Evolutionary conservation across 2,888 invertebrate genomes (phyloP).

Genomic region (Plutella xylostella): DNA sequence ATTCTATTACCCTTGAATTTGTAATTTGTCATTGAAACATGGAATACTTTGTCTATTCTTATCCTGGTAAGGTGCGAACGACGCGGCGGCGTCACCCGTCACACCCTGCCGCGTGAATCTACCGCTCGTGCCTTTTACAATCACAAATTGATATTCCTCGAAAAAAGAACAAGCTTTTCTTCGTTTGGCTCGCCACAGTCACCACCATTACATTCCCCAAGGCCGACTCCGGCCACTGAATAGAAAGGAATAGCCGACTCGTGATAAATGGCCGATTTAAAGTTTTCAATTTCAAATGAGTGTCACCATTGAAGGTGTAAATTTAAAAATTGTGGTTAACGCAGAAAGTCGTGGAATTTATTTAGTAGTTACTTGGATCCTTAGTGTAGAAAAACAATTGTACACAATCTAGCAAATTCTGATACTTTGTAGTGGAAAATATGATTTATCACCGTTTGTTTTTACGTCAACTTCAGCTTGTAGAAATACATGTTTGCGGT

Average conservation of each 20-base stretch:
- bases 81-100: no score
- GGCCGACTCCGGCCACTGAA: slow-evolving; percentile 11
- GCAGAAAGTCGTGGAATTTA: slow-evolving; percentile 37
- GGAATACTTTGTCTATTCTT: no score
- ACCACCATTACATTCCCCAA: slow-evolving; percentile 10
- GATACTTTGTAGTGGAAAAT: slow-evolving; percentile 25
- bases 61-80: no score
- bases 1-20: no score
- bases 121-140: slow-evolving; percentile 6
- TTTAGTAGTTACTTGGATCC: slow-evolving; percentile 24
- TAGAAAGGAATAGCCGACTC: slow-evolving; percentile 21
- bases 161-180: slow-evolving; percentile 9
- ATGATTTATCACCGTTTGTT: slow-evolving; percentile 23
- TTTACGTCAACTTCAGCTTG: not conserved
- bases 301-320: slow-evolving; percentile 39
- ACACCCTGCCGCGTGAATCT: no score
- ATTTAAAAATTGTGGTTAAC: slow-evolving; percentile 34
- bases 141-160: slow-evolving; percentile 14
- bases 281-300: slow-evolving; percentile 48
- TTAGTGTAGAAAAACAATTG: slow-evolving; percentile 26
- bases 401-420: slow-evolving; percentile 36
- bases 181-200: slow-evolving; percentile 3
- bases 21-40: no score
- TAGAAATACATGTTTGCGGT: not conserved
- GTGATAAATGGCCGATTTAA: slow-evolving; percentile 38